Conservation (phyloP, 2,113 vertebrate genomes). For the Actinemys pallida region DNA sequence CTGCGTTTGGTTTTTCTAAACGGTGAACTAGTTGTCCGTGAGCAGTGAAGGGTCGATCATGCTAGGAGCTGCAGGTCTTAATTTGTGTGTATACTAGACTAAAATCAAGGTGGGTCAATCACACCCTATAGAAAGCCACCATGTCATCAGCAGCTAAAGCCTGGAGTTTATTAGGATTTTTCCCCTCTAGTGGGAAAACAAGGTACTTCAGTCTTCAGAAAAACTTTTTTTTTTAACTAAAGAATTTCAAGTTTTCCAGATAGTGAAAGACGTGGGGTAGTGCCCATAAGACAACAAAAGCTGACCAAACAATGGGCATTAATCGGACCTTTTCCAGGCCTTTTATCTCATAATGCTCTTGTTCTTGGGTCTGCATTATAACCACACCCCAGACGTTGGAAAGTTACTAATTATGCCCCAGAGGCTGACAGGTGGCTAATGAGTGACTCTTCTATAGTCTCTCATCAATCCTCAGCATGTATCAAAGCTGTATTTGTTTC, state of each 20-base stretch:
- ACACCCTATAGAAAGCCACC: neutral
- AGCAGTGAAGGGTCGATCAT: neutral
- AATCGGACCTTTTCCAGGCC: neutral
- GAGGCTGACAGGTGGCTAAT: neutral
- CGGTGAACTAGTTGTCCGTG: slow-evolving; percentile 24
- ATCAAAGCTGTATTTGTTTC: slow-evolving; percentile 6
- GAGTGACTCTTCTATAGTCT: neutral
- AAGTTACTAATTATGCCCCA: neutral
- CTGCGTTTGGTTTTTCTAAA: slow-evolving; percentile 15
- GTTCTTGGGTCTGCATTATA: neutral
- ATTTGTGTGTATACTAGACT: neutral
- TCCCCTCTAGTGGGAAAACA: slow-evolving; percentile 76
- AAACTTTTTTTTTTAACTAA: neutral
- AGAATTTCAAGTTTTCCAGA: slow-evolving; percentile 72
- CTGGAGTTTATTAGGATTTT: slow-evolving; percentile 55
- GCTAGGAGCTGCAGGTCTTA: neutral
- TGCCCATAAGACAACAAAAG: slow-evolving; percentile 5
- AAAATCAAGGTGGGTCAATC: neutral
- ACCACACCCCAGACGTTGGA: neutral
- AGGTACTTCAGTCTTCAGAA: slow-evolving; percentile 9
- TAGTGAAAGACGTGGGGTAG: slow-evolving; percentile 60
- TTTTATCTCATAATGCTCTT: neutral
- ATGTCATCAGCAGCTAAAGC: neutral
- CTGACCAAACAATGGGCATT: neutral
- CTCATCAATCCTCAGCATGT: neutral